Base-by-base conservation (phyloP, 2,113 vertebrate species). In the Xenopus tropicalis region DNA sequence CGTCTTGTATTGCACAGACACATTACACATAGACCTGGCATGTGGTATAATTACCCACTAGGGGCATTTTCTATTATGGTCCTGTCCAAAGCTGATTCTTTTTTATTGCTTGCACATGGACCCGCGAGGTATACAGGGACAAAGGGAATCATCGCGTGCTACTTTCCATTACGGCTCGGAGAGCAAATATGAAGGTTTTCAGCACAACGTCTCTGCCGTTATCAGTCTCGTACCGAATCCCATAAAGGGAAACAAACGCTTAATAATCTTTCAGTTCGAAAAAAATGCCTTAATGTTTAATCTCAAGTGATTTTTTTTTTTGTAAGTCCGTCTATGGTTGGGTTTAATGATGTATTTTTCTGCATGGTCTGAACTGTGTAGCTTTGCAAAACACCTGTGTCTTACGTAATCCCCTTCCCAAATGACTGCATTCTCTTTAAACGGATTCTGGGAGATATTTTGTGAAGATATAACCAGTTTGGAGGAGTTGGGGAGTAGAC, bases 301-400 rank as follows among this genome's bases (percentile, higher is more conserved):
- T 74, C 72, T 74, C 72, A 46, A 67, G 72, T 67, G 63, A 48
- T 46, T 74, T 74, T 37, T 62, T 62, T 29, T 64, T 69, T 67
- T 66, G 25, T 62, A 61, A 52, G 72, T 67, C 57, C 58, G 58
- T 69, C 64, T 74, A 68, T 61, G 63, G 72, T 74, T 74, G 66
- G 72, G 44, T 74, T 74, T 75, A 75, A 75, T 75, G 72, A 77
- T 80, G 68, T 80, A 69, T 69, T 58, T 73, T 64, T 77, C 78
- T 68, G n/a, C 57, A 77, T 69, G 78, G 74, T 81, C 66, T 79
- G 74, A 79, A 82, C 82, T 82, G 80, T 77, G 72, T 67, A 69
- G 78, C 58, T 70, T 42, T 83, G 61, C 70, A 78, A 83, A 82
- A 78, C 83, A 83, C 83, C 84, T 86, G 82, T 76, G 79, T 74